These are phyloP conservation scores for Euschistus heros DNA, from an alignment of 1,140 invertebrate genomes.

Conservation along the genomic window DNA sequence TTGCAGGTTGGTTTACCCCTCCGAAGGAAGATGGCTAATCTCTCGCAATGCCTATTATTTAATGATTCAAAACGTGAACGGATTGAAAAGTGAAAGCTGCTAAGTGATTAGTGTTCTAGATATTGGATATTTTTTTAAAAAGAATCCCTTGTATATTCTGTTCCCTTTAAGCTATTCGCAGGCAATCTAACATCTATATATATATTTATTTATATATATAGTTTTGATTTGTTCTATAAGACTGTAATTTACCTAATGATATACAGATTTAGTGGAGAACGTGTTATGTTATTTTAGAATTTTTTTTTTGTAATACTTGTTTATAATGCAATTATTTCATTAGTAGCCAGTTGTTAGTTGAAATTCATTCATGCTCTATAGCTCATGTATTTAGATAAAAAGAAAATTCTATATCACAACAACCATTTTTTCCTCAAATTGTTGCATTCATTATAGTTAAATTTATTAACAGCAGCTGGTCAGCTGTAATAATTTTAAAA, in stretches of 20 bases:
- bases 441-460: no score
- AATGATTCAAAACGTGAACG: no score
- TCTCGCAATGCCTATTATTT: no score
- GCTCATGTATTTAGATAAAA: no score
- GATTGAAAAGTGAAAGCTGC: conserved; percentile 20
- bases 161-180: conserved; percentile 13
- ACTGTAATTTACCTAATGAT: conserved; percentile 18
- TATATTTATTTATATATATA: conserved; percentile 6
- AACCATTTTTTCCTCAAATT: no score
- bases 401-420: no score
- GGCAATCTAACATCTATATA: conserved; percentile 12
- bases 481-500: no score
- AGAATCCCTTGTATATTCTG: conserved; percentile 18
- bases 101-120: conserved; percentile 18
- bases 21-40: conserved; percentile 77
- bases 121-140: conserved; percentile 22
- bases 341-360: no score
- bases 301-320: no score
- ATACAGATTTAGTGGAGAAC: neutral
- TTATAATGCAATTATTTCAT: no score
- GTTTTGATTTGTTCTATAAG: conserved; percentile 23
- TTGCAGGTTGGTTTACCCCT: conserved; percentile 71
- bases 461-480: no score
- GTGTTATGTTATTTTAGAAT: neutral
- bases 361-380: no score